Conservation (phyloP, 2,888 invertebrate species). For the Drosophila ustulata region DNA sequence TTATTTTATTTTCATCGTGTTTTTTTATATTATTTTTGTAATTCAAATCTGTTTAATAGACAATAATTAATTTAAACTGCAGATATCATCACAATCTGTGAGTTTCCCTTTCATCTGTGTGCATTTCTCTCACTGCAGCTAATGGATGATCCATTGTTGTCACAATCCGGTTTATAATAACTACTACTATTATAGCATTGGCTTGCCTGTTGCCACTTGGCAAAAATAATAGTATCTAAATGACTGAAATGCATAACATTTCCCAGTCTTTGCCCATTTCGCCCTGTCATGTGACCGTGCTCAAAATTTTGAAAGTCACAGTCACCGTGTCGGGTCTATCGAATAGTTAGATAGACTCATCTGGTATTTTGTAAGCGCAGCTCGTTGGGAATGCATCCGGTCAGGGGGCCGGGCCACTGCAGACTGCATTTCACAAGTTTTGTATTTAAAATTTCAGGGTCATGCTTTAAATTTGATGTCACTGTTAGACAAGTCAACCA, state of each 20-base stretch:
- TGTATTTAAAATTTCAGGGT: slow-evolving; percentile 61
- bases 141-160: slow-evolving; percentile 55
- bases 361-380: slow-evolving; percentile 51
- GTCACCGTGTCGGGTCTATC: slow-evolving; percentile 22
- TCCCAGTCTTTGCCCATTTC: slow-evolving; percentile 32
- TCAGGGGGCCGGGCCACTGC: slow-evolving; percentile 3
- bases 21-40: not conserved
- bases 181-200: slow-evolving; percentile 25
- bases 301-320: slow-evolving; percentile 56
- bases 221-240: slow-evolving; percentile 49
- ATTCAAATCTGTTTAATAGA: not conserved
- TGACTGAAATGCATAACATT: slow-evolving; percentile 48
- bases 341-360: slow-evolving; percentile 20
- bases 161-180: slow-evolving; percentile 60
- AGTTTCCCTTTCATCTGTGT: not conserved
- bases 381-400: slow-evolving; percentile 38
- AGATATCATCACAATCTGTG: not conserved
- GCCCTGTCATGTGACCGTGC: slow-evolving; percentile 41
- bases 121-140: slow-evolving; percentile 47
- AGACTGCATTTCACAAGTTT: slow-evolving; percentile 32
- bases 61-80: not conserved
- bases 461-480: slow-evolving; percentile 46
- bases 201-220: slow-evolving; percentile 45
- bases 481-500: slow-evolving; percentile 9
- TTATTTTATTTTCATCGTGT: not conserved